A percentile compares a stretch with the other conserved stretches of the same genome.
phyloP scores from a whole-genome alignment of 1,140 invertebrate species.

The Eulimnadia texana region DNA sequence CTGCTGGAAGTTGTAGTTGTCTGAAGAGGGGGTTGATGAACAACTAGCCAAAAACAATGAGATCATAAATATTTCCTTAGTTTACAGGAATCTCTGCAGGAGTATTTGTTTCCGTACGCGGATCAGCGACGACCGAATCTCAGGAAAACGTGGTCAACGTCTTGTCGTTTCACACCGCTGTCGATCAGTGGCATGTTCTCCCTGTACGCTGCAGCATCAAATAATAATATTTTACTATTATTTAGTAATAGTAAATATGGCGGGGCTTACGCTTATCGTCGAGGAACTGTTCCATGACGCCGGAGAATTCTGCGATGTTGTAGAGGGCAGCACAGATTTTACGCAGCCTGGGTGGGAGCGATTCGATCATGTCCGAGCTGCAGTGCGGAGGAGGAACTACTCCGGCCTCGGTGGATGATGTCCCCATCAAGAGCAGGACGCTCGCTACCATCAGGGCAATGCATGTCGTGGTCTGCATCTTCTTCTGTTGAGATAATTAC shows the following conservation, averaged over 20 bases:
- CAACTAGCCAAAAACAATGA: too few species aligned
- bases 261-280: slow-evolving; percentile 31
- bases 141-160: slow-evolving; percentile 64
- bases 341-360: slow-evolving; percentile 35
- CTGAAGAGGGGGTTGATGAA: too few species aligned
- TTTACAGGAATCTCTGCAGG: too few species aligned
- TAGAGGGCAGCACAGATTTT: slow-evolving; percentile 37
- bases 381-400: slow-evolving; percentile 35
- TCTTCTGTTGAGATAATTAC: too few species aligned
- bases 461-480: background rate
- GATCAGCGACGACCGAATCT: slow-evolving; percentile 52
- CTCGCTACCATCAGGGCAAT: background rate
- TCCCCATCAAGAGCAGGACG: slow-evolving; percentile 1
- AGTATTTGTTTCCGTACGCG: too few species aligned
- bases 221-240: background rate
- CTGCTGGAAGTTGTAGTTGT: too few species aligned
- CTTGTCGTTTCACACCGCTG: slow-evolving; percentile 52
- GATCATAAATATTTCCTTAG: too few species aligned
- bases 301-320: slow-evolving; percentile 35
- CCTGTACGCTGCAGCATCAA: slow-evolving; percentile 26
- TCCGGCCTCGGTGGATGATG: slow-evolving; percentile 9
- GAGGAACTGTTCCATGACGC: slow-evolving; percentile 36
- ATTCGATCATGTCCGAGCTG: slow-evolving; percentile 34
- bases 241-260: background rate
- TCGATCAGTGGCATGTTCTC: slow-evolving; percentile 23